Conservation (phyloP, 1,140 invertebrate species). For the Hypsibius dujardini region DNA sequence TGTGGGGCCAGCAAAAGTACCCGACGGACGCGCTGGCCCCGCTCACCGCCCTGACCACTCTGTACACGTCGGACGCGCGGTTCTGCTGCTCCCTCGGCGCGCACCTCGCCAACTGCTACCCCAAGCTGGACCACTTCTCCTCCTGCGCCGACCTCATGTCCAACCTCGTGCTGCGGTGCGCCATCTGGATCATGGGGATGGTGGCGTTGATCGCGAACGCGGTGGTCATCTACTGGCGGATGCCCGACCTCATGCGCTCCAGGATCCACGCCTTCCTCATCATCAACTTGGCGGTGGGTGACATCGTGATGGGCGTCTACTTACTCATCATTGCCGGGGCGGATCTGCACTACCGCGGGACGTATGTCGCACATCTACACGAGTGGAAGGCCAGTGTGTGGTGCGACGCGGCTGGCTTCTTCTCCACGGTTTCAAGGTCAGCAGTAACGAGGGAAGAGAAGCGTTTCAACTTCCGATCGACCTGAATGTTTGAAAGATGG, state of each 20-base stretch:
- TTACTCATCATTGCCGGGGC: slow-evolving; percentile 39
- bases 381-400: slow-evolving; percentile 37
- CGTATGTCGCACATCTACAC: slow-evolving; percentile 38
- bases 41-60: neutral
- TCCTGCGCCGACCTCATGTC: slow-evolving; percentile 43
- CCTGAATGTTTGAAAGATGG: no score
- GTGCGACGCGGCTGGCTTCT: slow-evolving; percentile 42
- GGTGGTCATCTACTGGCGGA: slow-evolving; percentile 43
- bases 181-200: slow-evolving; percentile 48
- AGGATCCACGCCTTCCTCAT: slow-evolving; percentile 44
- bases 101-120: slow-evolving; percentile 32
- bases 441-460: neutral
- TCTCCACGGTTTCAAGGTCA: slow-evolving; percentile 42
- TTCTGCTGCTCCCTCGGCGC: slow-evolving; percentile 39
- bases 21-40: neutral
- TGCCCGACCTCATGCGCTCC: slow-evolving; percentile 27
- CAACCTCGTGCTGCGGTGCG: slow-evolving; percentile 37
- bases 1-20: no score
- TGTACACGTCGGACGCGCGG: slow-evolving; percentile 34
- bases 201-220: slow-evolving; percentile 45
- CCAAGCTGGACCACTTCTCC: slow-evolving; percentile 39
- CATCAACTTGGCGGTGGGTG: slow-evolving; percentile 43
- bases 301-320: slow-evolving; percentile 41
- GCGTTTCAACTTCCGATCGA: no score
- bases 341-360: slow-evolving; percentile 38